These are phyloP conservation scores for Martes martes DNA, from an alignment of 2,113 vertebrate species.

Conservation along the genomic window DNA sequence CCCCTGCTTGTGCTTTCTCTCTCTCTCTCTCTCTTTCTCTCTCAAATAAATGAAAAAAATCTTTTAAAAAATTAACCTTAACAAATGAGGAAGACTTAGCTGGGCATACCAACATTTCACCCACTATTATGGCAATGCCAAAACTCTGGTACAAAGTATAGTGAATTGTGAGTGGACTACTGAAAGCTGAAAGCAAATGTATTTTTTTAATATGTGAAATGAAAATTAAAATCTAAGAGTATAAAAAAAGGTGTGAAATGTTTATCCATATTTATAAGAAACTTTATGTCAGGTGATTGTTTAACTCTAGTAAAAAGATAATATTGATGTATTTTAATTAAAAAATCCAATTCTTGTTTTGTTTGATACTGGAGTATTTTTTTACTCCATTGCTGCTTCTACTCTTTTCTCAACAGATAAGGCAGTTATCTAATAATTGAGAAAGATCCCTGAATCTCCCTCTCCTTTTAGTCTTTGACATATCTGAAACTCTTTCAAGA, in stretches of 20 bases:
- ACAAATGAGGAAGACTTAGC: constrained; percentile 34
- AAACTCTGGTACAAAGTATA: neutral
- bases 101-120: neutral
- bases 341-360: neutral
- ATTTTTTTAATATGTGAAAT: neutral
- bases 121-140: neutral
- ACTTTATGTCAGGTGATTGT: neutral
- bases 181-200: constrained; percentile 53
- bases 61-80: constrained; percentile 4
- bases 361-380: neutral
- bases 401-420: neutral
- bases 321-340: neutral
- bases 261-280: neutral
- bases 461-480: neutral
- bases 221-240: neutral
- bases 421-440: neutral
- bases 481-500: neutral
- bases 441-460: neutral
- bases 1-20: neutral
- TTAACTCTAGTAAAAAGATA: neutral
- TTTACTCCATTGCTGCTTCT: neutral
- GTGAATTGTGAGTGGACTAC: constrained; percentile 1
- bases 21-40: no score
- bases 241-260: neutral
- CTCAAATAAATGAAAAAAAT: neutral